A percentile compares a stretch with the other conserved stretches of the same genome.
phyloP scores from a whole-genome alignment of 2,113 vertebrate species.

The Suncus etruscus region DNA sequence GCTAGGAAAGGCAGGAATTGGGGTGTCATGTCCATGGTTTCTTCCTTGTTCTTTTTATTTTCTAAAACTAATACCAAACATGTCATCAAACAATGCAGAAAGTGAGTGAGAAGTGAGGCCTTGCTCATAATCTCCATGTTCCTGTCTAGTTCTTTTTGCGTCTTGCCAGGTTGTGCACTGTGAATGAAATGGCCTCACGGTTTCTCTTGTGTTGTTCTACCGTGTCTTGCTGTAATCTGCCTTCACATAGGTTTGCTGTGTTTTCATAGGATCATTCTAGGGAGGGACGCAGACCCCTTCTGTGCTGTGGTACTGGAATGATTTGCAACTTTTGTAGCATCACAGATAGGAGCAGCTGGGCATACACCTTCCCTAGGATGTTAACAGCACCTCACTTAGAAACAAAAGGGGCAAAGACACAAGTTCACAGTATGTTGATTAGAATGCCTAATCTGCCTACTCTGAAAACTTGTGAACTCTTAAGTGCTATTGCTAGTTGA shows the following conservation, averaged over 20 bases:
- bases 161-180: not conserved
- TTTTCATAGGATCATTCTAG: not conserved
- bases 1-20: not conserved
- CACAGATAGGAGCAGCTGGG: not conserved
- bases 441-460: not conserved
- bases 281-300: not conserved
- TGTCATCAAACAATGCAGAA: too few relatives aligned
- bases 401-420: not conserved
- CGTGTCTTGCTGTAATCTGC: too few relatives aligned
- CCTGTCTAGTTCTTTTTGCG: too few relatives aligned
- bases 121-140: not conserved
- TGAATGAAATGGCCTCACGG: not conserved
- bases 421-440: not conserved
- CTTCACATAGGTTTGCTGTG: not conserved
- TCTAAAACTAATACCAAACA: not conserved
- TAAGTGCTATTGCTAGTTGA: conserved; percentile 29
- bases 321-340: not conserved
- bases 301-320: not conserved
- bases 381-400: not conserved
- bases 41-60: not conserved
- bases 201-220: too few relatives aligned
- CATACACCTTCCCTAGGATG: not conserved
- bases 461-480: not conserved
- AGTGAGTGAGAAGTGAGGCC: too few relatives aligned
- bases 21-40: not conserved